phyloP scores from a whole-genome alignment of 2,113 vertebrate genomes.

The Parus major region DNA sequence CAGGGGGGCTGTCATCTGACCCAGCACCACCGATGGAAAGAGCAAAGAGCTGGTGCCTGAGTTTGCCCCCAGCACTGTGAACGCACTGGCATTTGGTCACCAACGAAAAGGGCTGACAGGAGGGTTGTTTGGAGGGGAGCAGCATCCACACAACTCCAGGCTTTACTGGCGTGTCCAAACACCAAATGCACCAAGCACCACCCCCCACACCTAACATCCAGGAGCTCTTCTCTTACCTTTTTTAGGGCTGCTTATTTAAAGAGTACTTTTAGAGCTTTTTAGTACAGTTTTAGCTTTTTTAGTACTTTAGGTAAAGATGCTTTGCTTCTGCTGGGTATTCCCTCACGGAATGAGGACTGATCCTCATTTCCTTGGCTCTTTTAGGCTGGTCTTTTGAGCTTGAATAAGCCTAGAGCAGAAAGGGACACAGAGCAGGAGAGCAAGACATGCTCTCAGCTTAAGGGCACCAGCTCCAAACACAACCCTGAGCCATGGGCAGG shows the following conservation, averaged over 20 bases:
- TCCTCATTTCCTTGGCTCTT: not conserved
- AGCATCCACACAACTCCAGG: rapidly evolving
- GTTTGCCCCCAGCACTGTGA: not conserved
- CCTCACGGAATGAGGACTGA: rapidly evolving
- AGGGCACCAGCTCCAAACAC: rapidly evolving
- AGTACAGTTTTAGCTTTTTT: no score
- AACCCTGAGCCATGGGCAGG: rapidly evolving
- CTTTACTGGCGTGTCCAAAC: not conserved
- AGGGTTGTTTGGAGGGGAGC: not conserved
- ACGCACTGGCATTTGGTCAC: not conserved
- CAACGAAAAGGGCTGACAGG: rapidly evolving
- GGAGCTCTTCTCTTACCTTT: not conserved
- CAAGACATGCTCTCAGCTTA: not conserved
- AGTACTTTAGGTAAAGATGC: not conserved
- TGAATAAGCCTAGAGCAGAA: not conserved
- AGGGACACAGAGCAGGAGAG: not conserved
- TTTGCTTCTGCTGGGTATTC: not conserved
- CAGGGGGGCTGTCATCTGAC: not conserved
- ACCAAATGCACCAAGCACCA: rapidly evolving
- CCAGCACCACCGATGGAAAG: not conserved
- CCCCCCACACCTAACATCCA: rapidly evolving
- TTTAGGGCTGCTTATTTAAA: not conserved
- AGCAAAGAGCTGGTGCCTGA: not conserved
- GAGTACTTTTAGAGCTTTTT: not conserved
- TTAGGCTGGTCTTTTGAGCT: not conserved